Conservation (phyloP, 2,113 vertebrate species). For the Indri indri region DNA sequence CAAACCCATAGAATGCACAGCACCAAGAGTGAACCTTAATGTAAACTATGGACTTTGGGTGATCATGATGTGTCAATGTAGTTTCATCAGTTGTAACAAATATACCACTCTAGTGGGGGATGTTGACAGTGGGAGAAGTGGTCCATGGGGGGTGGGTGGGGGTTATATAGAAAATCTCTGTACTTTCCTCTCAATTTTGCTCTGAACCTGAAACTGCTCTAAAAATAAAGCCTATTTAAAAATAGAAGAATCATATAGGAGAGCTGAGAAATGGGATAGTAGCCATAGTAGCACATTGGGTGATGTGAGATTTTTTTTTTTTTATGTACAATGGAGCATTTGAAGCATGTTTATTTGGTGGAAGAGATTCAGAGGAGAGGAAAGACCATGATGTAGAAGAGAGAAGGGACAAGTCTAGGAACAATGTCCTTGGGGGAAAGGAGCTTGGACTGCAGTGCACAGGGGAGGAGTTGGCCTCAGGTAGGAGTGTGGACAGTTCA, state of each 20-base stretch:
- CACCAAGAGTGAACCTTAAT: neutral
- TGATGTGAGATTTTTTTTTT: neutral
- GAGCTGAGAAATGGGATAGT: neutral
- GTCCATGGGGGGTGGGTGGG: neutral
- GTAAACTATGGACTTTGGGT: neutral
- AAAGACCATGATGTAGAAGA: neutral
- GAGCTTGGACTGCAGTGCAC: too few relatives aligned
- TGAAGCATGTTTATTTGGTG: neutral
- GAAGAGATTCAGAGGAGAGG: neutral
- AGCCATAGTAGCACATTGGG: neutral
- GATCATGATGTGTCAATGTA: neutral
- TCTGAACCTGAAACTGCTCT: neutral
- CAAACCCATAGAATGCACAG: neutral
- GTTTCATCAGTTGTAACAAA: neutral
- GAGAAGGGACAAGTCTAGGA: neutral
- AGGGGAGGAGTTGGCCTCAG: neutral
- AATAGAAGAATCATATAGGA: neutral
- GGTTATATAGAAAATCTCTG: neutral
- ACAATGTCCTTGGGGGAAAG: neutral
- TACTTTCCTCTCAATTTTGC: neutral
- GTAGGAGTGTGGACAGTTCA: fast-evolving
- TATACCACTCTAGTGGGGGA: neutral
- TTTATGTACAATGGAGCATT: neutral
- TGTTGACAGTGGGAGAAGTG: neutral
- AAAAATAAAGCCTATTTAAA: neutral